phyloP scores from a whole-genome alignment of 2,797 vertebrate species.

The Acanthurus lineatus region DNA sequence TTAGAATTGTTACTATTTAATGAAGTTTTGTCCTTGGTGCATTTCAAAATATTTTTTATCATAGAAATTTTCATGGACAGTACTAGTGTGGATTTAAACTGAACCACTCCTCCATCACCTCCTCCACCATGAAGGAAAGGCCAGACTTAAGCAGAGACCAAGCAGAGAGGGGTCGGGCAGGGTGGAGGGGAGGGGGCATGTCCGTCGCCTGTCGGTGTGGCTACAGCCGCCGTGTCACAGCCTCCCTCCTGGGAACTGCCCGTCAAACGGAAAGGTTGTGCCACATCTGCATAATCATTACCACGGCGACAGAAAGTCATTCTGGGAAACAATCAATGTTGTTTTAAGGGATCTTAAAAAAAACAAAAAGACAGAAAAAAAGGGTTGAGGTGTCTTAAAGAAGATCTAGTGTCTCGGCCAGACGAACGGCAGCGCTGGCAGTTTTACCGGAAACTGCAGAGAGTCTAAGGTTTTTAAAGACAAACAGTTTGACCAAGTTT shows the following conservation, averaged over 20 bases:
- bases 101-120: slow-evolving; percentile 17
- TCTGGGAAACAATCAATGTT: slow-evolving; percentile 86
- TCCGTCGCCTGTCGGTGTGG: slow-evolving; percentile 64
- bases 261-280: slow-evolving; percentile 85
- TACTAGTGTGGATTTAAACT: background rate
- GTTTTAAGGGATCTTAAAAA: slow-evolving; percentile 81
- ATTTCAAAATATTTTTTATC: background rate
- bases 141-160: slow-evolving; percentile 48
- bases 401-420: slow-evolving; percentile 70
- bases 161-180: slow-evolving; percentile 25
- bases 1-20: background rate
- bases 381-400: slow-evolving; percentile 62
- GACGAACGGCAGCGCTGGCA: slow-evolving; percentile 61
- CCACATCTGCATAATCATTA: slow-evolving; percentile 86
- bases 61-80: background rate
- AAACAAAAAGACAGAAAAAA: slow-evolving; percentile 47
- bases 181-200: slow-evolving; percentile 16
- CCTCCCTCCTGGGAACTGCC: slow-evolving; percentile 67
- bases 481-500: slow-evolving; percentile 37
- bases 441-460: slow-evolving; percentile 51
- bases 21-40: background rate
- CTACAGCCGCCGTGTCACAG: slow-evolving; percentile 62
- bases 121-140: slow-evolving; percentile 29
- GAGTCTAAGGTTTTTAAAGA: slow-evolving; percentile 28
- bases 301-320: slow-evolving; percentile 83